A percentile compares a stretch with the other conserved stretches of the same genome.
Conservation (phyloP, 2,113 vertebrate species). For the Accipiter virgatus region DNA sequence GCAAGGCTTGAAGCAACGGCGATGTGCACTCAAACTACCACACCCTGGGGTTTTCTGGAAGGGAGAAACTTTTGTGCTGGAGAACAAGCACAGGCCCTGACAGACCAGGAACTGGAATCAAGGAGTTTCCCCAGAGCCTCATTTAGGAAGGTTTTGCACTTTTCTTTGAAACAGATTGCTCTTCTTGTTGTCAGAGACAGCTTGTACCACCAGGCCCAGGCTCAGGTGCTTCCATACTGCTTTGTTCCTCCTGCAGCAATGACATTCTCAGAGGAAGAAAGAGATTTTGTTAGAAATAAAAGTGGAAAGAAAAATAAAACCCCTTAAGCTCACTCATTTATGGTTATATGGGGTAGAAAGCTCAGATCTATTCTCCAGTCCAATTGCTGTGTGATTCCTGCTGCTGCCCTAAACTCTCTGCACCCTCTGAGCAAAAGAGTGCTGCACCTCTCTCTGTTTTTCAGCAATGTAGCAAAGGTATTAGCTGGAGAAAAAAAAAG, state of each 20-base stretch:
- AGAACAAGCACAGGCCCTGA: background rate
- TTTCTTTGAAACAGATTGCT: background rate
- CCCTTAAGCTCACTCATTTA: background rate
- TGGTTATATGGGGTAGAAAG: background rate
- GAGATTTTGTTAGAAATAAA: background rate
- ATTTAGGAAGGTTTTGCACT: background rate
- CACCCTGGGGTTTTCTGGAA: background rate
- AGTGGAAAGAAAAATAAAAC: background rate
- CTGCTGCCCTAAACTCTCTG: background rate
- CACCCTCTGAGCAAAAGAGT: background rate
- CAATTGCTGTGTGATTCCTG: background rate
- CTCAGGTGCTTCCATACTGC: background rate
- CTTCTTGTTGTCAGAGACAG: background rate
- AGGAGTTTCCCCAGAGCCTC: background rate
- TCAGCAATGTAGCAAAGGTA: background rate
- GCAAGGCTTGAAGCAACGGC: rapidly evolving
- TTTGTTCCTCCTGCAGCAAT: background rate
- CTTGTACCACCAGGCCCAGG: background rate
- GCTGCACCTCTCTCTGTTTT: background rate
- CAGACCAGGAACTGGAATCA: background rate
- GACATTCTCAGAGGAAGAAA: background rate
- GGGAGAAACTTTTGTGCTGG: background rate
- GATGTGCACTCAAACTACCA: background rate
- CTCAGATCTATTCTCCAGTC: background rate
- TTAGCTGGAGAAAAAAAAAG: background rate